These are phyloP conservation scores for Pachyrhynchus sulphureomaculatus DNA, from an alignment of 1,140 invertebrate species.

Conservation along the genomic window DNA sequence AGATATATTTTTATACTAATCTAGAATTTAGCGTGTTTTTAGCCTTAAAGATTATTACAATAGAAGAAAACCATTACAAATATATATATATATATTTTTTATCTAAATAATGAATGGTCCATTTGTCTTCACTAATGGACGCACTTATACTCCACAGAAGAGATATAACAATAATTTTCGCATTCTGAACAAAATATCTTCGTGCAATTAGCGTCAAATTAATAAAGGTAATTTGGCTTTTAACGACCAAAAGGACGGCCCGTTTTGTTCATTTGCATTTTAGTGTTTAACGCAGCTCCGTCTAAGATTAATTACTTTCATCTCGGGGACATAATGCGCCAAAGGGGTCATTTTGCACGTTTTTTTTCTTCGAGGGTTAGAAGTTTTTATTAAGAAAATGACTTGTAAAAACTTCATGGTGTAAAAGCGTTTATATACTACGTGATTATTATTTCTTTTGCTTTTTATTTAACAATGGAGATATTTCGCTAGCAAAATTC, in stretches of 20 bases:
- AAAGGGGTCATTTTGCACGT: constrained; percentile 9
- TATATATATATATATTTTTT: too few relatives aligned
- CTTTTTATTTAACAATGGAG: too few relatives aligned
- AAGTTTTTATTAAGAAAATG: constrained; percentile 19
- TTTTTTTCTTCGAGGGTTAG: constrained; percentile 1
- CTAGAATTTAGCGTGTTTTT: too few relatives aligned
- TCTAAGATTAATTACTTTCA: constrained; percentile 20
- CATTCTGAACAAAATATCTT: constrained; percentile 11
- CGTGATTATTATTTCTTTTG: too few relatives aligned
- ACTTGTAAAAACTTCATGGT: constrained; percentile 12
- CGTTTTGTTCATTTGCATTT: constrained; percentile 21
- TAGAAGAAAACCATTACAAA: too few relatives aligned
- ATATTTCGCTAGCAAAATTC: too few relatives aligned
- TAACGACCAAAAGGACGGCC: constrained; percentile 11
- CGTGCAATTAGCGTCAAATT: constrained; percentile 18
- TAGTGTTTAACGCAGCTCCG: constrained; percentile 6
- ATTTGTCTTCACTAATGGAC: background rate
- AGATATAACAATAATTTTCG: constrained; percentile 14
- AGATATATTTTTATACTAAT: too few relatives aligned
- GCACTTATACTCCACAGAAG: background rate
- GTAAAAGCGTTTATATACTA: too few relatives aligned
- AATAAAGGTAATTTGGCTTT: constrained; percentile 24
- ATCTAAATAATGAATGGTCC: too few relatives aligned
- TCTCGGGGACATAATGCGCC: constrained; percentile 11
- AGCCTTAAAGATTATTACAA: too few relatives aligned